A percentile compares a stretch with the other conserved stretches of the same genome.
These are phyloP conservation scores for Sitobion miscanthi DNA, from an alignment of 1,140 invertebrate genomes.

Conservation along the genomic window DNA sequence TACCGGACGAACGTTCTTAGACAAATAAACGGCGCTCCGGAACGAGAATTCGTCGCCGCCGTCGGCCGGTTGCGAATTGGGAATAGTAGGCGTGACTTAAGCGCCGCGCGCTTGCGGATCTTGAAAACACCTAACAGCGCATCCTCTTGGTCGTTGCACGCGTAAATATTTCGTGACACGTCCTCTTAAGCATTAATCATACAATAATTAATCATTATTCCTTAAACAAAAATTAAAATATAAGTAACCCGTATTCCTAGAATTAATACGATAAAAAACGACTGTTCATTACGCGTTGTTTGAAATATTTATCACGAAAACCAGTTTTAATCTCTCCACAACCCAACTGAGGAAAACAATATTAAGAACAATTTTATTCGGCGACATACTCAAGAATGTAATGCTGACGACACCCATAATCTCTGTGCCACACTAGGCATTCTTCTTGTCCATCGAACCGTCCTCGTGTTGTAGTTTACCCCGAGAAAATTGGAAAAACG, in stretches of 20 bases:
- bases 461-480: not conserved
- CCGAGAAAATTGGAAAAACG: conserved; percentile 40
- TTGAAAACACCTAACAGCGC: no score
- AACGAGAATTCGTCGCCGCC: no score
- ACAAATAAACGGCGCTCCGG: no score
- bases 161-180: no score
- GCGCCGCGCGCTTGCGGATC: no score
- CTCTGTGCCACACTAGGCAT: not conserved
- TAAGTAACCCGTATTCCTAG: not conserved
- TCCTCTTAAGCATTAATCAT: no score
- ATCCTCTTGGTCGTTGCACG: no score
- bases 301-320: not conserved
- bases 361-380: conserved; percentile 9
- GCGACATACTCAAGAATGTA: not conserved
- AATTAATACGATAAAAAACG: not conserved
- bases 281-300: not conserved
- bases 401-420: not conserved
- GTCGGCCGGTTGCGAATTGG: no score
- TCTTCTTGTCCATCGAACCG: conserved; percentile 45
- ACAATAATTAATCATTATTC: no score
- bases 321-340: not conserved
- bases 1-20: no score
- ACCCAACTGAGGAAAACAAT: not conserved
- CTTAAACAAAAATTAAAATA: not conserved
- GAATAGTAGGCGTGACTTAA: no score